Evolutionary conservation across 2,113 vertebrate species (phyloP), one percentile per base, ranked within the genome.

Genomic region (Oreotrochilus melanogaster): DNA sequence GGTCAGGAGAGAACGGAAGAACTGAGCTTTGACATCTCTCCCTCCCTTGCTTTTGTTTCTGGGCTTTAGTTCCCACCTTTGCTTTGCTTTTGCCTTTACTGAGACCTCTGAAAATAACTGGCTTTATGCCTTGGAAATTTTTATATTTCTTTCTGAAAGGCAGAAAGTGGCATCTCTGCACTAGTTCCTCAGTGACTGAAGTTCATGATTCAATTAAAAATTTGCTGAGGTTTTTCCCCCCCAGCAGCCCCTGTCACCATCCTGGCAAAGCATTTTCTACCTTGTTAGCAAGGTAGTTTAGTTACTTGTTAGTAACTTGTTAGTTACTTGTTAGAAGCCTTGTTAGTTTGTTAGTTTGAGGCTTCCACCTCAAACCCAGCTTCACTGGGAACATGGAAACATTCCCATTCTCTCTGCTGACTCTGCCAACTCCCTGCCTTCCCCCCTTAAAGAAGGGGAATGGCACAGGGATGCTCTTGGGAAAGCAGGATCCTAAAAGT

Each of bases 391-490:
- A 53, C 14, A 75, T 45, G 30, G 57, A 30, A 65, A 54, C 43
- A 50, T 21, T 24, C 22, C 15, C 57, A 11, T 21, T 14, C 27
- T 85, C 47, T 69, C n/a, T 81, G 43, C 69, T 48, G 45, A 58
- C 73, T 9, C 12, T 42, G 43, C 48, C 53, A 24, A 7, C 35
- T 37, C 45, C 14, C 72, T 47, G 47, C 23, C 31, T 67, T 58
- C 66, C 56, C 47, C 1, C 0, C 9, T 3, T 9, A 8, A 50
- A 56, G 23, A 47, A 6, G 18, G 35, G 8, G 10, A 17, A 31
- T 1, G 1, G 23, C 23, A 25, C 51, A 37, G 22, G 18, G 42
- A 72, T 2, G 2, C 10, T 30, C 37, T 37, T 5, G 1, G 31
- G 39, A 39, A 70, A 92, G 45, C 50, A 39, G 1, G 0, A 35